A percentile compares a stretch with the other conserved stretches of the same genome.
Evolutionary conservation across 2,888 invertebrate species (phyloP).

Genomic region (Zonitis immaculata): DNA sequence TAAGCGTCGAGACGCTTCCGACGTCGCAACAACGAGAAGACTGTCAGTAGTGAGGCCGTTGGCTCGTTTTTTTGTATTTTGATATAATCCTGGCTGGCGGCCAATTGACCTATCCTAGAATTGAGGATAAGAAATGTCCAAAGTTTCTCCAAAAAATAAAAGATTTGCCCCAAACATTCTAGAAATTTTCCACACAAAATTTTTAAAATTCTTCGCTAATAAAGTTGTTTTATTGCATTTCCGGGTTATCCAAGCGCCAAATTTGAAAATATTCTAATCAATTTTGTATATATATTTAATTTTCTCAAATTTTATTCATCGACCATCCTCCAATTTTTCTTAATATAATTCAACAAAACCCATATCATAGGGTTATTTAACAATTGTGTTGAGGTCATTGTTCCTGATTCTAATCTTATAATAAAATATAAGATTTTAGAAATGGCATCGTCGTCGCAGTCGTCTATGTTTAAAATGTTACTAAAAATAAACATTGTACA

Average conservation of each 20-base stretch:
- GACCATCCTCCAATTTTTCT: too few relatives aligned
- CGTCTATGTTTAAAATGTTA: neutral
- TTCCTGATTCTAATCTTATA: conserved; percentile 3
- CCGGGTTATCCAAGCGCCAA: too few relatives aligned
- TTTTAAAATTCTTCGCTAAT: too few relatives aligned
- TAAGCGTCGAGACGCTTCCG: conserved; percentile 16
- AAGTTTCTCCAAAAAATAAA: too few relatives aligned
- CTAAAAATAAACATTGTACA: conserved; percentile 16
- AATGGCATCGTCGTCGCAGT: conserved; percentile 21
- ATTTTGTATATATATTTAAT: too few relatives aligned
- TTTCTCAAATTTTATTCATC: too few relatives aligned
- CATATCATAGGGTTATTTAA: too few relatives aligned
- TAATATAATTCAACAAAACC: too few relatives aligned
- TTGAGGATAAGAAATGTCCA: conserved; percentile 16
- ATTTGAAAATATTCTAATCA: too few relatives aligned
- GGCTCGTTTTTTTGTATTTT: conserved; percentile 22
- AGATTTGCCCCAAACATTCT: too few relatives aligned
- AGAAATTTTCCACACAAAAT: too few relatives aligned
- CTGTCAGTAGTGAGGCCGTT: conserved; percentile 20
- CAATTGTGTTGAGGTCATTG: conserved; percentile 18
- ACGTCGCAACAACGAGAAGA: conserved; percentile 15
- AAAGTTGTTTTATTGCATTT: too few relatives aligned
- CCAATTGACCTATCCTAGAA: conserved; percentile 28
- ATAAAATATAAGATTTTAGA: conserved; percentile 1
- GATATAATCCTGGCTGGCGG: conserved; percentile 23